phyloP scores from a whole-genome alignment of 2,888 invertebrate species.

The Halictus ligatus region DNA sequence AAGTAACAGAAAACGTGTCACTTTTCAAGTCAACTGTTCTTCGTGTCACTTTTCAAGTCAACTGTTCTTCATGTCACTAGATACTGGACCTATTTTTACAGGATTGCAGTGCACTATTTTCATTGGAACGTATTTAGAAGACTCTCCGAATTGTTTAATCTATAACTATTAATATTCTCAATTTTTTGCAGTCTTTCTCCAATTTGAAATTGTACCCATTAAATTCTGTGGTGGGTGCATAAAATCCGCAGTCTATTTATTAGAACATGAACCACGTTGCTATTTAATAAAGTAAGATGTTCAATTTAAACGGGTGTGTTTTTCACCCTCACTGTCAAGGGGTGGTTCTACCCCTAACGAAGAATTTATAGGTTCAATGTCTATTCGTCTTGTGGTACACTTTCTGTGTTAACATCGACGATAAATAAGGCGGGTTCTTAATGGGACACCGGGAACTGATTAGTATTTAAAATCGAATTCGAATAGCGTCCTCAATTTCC shows the following conservation, averaged over 20 bases:
- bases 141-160: no score
- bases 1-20: no score
- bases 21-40: neutral
- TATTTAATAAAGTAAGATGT: no score
- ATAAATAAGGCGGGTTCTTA: neutral
- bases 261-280: no score
- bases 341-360: neutral
- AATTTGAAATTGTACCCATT: no score
- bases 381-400: neutral
- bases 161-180: no score
- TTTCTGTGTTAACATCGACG: neutral
- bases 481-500: neutral
- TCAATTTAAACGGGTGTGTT: no score
- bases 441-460: neutral
- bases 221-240: no score
- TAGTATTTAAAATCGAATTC: neutral
- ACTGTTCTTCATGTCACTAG: neutral
- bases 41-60: neutral
- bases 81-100: neutral
- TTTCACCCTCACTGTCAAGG: no score
- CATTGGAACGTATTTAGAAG: neutral
- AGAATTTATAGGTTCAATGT: neutral
- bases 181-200: no score
- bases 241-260: no score
- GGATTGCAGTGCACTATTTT: neutral